A percentile compares a stretch with the other conserved stretches of the same genome.
Evolutionary conservation across 2,888 invertebrate species (phyloP).

Genomic region (Germaria angustata): DNA sequence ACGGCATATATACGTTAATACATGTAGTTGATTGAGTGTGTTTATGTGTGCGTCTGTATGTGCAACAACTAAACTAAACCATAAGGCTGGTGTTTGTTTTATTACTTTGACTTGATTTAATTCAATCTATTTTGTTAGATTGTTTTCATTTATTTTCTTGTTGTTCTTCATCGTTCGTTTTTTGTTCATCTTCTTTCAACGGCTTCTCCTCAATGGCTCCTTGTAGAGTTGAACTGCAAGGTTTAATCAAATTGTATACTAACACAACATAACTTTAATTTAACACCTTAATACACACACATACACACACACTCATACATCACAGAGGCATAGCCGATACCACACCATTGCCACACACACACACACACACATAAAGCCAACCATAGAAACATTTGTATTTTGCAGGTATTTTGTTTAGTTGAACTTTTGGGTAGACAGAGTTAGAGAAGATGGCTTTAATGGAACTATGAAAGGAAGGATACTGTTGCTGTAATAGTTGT

Average conservation of each 20-base stretch:
- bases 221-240: conserved; percentile 23
- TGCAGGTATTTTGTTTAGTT: conserved; percentile 32
- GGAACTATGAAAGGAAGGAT: conserved; percentile 10
- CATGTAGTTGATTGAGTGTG: not conserved
- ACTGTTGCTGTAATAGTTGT: conserved; percentile 37
- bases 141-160: conserved; percentile 37
- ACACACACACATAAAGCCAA: conserved; percentile 10
- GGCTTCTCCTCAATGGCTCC: not conserved
- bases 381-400: conserved; percentile 12
- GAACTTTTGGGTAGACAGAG: conserved; percentile 45
- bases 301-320: not conserved
- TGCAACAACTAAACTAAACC: conserved; percentile 11
- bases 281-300: conserved; percentile 29
- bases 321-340: not conserved
- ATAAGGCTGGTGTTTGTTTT: conserved; percentile 47
- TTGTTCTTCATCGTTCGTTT: not conserved
- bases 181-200: not conserved
- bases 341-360: not conserved
- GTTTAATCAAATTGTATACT: conserved; percentile 30
- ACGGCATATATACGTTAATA: not conserved
- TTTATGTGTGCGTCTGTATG: not conserved
- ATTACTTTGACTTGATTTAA: conserved; percentile 60
- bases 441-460: conserved; percentile 23
- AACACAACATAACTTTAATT: conserved; percentile 26
- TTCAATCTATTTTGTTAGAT: conserved; percentile 59